A percentile compares a stretch with the other conserved stretches of the same genome.
Conservation (phyloP, 1,140 invertebrate genomes). For the Steinernema feltiae region DNA sequence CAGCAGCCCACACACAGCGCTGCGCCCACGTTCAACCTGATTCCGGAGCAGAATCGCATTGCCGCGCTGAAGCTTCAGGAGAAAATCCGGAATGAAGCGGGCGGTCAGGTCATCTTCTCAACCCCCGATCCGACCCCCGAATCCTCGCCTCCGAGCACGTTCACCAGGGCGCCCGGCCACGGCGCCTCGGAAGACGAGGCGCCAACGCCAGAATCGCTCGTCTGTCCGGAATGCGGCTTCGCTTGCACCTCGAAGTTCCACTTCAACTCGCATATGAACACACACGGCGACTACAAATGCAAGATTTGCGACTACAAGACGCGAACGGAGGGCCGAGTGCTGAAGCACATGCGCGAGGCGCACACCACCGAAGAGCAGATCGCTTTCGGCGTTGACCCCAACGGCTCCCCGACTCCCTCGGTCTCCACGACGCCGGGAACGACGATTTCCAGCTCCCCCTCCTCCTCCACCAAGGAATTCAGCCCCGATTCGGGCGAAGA, state of each 20-base stretch:
- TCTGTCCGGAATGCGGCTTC: conserved; percentile 58
- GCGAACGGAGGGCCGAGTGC: conserved; percentile 63
- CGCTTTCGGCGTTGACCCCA: conserved; percentile 49
- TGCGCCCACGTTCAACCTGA: too few species aligned
- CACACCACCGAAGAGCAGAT: conserved; percentile 57
- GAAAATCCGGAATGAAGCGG: not conserved
- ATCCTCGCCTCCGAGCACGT: not conserved
- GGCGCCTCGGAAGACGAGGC: conserved; percentile 41
- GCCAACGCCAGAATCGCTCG: conserved; percentile 26
- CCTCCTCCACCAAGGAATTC: not conserved
- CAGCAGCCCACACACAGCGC: not conserved
- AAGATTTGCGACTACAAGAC: conserved; percentile 64
- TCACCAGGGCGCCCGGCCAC: not conserved
- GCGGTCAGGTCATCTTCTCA: too few species aligned
- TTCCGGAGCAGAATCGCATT: not conserved
- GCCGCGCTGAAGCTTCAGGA: not conserved
- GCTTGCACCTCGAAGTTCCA: conserved; percentile 55
- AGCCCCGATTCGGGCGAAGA: conserved; percentile 13
- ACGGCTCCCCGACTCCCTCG: conserved; percentile 50
- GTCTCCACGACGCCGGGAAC: conserved; percentile 37
- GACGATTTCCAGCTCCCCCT: not conserved
- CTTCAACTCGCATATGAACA: conserved; percentile 63
- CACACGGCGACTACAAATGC: conserved; percentile 62
- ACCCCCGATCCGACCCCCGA: not conserved
- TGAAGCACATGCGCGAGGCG: conserved; percentile 64